A percentile compares a stretch with the other conserved stretches of the same genome.
Conservation (phyloP, 2,113 vertebrate genomes). For the Clarias magur region DNA sequence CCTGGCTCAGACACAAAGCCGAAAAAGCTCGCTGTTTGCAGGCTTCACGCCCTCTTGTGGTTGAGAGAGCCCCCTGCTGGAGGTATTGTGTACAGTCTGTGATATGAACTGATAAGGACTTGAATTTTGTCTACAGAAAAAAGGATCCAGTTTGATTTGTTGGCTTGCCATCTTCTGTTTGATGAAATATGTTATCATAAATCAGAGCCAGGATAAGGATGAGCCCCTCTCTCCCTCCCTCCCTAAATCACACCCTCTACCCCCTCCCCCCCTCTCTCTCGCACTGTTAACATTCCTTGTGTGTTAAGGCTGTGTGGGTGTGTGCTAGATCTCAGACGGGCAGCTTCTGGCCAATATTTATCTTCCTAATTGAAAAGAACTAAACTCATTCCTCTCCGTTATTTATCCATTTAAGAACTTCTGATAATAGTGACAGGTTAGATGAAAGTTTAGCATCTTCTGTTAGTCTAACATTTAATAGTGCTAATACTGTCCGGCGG, state of each 20-base stretch:
- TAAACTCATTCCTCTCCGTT: constrained; percentile 44
- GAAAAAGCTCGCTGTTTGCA: constrained; percentile 3
- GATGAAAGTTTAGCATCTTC: constrained; percentile 45
- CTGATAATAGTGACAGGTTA: constrained; percentile 36
- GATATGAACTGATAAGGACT: background rate
- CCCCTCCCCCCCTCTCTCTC: background rate
- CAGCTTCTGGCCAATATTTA: constrained; percentile 54
- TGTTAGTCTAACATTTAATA: constrained; percentile 34
- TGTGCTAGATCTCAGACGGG: constrained; percentile 14
- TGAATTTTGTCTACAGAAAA: background rate
- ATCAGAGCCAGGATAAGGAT: constrained; percentile 4
- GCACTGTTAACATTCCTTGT: background rate
- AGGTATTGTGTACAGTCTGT: constrained; percentile 5
- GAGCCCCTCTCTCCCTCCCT: background rate
- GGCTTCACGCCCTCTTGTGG: background rate
- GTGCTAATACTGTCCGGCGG: background rate
- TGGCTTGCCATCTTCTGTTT: background rate
- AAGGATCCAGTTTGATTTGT: constrained; percentile 20
- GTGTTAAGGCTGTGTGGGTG: constrained; percentile 4
- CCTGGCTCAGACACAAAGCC: background rate
- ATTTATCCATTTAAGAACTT: constrained; percentile 41
- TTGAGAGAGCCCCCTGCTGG: constrained; percentile 47
- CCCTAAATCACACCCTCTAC: background rate
- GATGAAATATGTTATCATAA: constrained; percentile 15
- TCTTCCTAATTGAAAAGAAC: constrained; percentile 55